Conservation (phyloP, 1,140 invertebrate genomes). For the Probaryconus sp. region DNA sequence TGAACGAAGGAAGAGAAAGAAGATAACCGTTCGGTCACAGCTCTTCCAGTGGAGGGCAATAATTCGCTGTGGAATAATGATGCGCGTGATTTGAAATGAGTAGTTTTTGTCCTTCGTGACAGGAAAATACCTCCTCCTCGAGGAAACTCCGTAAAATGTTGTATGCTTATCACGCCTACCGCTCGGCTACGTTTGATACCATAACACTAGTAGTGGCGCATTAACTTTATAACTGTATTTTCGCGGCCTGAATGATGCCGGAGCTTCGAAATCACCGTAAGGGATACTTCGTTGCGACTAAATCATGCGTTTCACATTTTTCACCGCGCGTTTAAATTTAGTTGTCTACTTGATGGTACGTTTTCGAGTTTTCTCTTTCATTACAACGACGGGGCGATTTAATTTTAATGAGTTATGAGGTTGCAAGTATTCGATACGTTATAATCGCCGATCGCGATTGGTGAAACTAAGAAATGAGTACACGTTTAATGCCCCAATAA, state of each 20-base stretch:
- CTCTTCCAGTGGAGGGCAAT: constrained; percentile 48
- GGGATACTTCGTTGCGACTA: constrained; percentile 31
- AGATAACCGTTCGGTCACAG: constrained; percentile 29
- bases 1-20: constrained; percentile 34
- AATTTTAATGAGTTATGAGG: constrained; percentile 15
- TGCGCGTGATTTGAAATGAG: constrained; percentile 58
- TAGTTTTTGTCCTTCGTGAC: constrained; percentile 44
- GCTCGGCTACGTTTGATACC: constrained; percentile 33
- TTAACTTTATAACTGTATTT: constrained; percentile 61
- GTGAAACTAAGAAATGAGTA: too few species aligned
- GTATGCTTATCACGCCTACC: constrained; percentile 60
- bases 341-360: constrained; percentile 6
- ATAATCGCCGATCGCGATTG: too few species aligned
- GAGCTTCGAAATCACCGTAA: constrained; percentile 23
- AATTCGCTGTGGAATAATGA: constrained; percentile 55
- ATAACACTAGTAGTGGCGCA: constrained; percentile 50
- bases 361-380: constrained; percentile 11
- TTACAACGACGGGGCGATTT: not conserved
- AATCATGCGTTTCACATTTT: constrained; percentile 19
- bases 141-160: constrained; percentile 49
- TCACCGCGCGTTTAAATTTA: constrained; percentile 11
- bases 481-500: too few species aligned
- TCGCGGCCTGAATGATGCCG: constrained; percentile 6
- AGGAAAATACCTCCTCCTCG: constrained; percentile 51
- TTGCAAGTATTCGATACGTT: too few species aligned